These are phyloP conservation scores for Tyto alba DNA, from an alignment of 2,113 vertebrate genomes.

Conservation along the genomic window DNA sequence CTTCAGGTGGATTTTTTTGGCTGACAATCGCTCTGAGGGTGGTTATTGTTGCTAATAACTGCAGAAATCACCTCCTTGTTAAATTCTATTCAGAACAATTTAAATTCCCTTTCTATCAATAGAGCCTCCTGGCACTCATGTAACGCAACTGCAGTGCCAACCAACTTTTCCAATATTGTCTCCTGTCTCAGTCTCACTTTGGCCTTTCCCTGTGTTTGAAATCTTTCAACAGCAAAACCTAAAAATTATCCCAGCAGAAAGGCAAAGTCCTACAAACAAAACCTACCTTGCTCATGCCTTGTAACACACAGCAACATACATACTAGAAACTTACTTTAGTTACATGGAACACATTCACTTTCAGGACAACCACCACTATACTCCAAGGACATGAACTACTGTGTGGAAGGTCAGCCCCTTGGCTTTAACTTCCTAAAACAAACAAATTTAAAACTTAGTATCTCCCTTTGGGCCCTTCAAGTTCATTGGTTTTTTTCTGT, in stretches of 20 bases:
- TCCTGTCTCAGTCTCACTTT: neutral
- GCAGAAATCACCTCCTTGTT: neutral
- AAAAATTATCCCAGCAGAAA: neutral
- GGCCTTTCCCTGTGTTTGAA: neutral
- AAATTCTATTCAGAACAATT: neutral
- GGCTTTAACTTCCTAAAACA: neutral
- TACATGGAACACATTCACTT: neutral
- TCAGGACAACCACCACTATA: neutral
- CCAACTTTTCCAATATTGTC: neutral
- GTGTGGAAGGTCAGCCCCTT: neutral
- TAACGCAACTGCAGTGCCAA: neutral
- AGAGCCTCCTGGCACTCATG: neutral
- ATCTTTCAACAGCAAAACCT: neutral
- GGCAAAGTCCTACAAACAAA: neutral
- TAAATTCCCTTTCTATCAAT: neutral
- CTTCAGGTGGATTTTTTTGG: neutral
- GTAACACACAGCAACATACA: neutral
- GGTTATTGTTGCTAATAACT: neutral
- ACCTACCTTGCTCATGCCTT: neutral
- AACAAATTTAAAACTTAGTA: neutral
- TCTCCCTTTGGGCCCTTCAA: neutral
- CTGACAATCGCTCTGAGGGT: neutral
- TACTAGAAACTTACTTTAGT: neutral
- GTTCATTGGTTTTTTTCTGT: neutral
- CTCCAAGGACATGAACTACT: neutral